Base-by-base conservation (phyloP, 2,888 invertebrate genomes). In the Hypomecis punctinalis region DNA sequence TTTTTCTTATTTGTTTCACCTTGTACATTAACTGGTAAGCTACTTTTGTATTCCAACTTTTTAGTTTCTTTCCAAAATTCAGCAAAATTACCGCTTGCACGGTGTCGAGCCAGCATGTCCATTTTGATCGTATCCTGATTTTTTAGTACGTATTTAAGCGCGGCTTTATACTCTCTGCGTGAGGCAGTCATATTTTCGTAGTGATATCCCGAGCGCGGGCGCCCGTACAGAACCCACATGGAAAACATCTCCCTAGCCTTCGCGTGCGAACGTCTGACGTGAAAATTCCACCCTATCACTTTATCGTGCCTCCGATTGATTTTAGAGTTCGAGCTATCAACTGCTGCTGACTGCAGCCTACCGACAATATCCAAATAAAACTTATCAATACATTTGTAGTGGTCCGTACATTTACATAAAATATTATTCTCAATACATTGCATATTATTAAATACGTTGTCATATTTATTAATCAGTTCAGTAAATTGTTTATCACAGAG, bases 31-130 rank as follows among this genome's bases (percentile, higher is more conserved):
- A 60, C 23, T 6, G 64, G 49, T 42, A 58, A 7, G 9, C 11
- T 51, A 51, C 42, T 59, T 51, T 51, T 51, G 11, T 33, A 33
- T 33, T 40, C 39, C 11, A 43, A 9, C 23, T 48, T 65, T 43
- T 61, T 65, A 2, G 56, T 63, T 43, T 49, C 47, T 37, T 65
- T 68, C 65, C 64, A 68, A 57, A 68, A 68, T 11, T 53, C 36
- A 23, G 10, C n/a, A 46, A 68, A 68, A 23, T 65, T 62, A 9
- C 53, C 39, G 33, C 35, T 39, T 10, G 13, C 43, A 23, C 48
- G 65, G 33, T 66, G 56, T 33, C 57, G 23, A 5, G 58, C 61
- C 42, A 66, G 37, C 13, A 60, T 47, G 9, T 61, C 55, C 60
- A 63, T 53, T 37, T 53, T 57, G 5, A 63, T 46, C 10, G 57